Evolutionary conservation across 2,113 vertebrate species (phyloP).

Genomic region (Motacilla alba): DNA sequence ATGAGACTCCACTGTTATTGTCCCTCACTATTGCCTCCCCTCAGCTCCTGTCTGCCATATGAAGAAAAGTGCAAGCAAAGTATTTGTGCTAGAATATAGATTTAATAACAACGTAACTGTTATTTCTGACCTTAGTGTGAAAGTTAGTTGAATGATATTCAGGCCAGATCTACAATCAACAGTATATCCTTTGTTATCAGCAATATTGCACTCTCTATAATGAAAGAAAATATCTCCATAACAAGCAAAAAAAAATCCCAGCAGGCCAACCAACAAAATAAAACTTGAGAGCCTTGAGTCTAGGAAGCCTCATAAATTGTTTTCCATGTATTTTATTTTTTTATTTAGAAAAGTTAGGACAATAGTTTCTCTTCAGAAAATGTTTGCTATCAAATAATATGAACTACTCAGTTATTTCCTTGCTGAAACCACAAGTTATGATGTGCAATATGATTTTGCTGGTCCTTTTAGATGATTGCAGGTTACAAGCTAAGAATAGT

Average conservation of each 20-base stretch:
- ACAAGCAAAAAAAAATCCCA: background rate
- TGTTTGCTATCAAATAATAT: background rate
- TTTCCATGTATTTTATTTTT: background rate
- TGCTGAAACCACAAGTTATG: background rate
- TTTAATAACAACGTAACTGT: background rate
- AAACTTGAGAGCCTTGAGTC: background rate
- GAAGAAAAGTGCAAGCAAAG: background rate
- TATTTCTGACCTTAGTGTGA: slow-evolving; percentile 2
- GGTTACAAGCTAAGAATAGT: background rate
- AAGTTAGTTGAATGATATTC: background rate
- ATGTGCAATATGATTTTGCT: background rate
- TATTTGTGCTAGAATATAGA: background rate
- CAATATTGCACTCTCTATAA: background rate
- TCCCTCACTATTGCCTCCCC: background rate
- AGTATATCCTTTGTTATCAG: background rate
- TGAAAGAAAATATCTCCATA: background rate
- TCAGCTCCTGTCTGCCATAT: background rate
- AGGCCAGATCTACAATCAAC: background rate
- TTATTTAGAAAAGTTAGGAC: background rate
- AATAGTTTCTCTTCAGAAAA: slow-evolving; percentile 8
- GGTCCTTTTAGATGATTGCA: background rate
- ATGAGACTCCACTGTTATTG: background rate
- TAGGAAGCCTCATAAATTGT: background rate
- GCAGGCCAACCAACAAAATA: background rate
- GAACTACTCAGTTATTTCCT: background rate